phyloP scores from a whole-genome alignment of 2,797 vertebrate species.

The Holocentrus rufus region DNA sequence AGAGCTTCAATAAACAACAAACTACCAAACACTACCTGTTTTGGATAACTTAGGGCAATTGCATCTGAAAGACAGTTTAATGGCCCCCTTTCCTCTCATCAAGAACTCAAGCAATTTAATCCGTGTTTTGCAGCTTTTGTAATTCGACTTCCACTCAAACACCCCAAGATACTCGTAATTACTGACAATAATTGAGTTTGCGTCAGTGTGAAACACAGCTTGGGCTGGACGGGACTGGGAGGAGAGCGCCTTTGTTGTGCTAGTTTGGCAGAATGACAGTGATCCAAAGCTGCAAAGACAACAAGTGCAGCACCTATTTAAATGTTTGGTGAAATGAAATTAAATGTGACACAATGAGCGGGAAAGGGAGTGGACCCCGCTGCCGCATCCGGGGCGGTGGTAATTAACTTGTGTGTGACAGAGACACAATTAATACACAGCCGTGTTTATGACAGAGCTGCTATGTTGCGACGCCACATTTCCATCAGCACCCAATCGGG shows the following conservation, averaged over 20 bases:
- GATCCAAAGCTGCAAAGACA: conserved; percentile 80
- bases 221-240: conserved; percentile 55
- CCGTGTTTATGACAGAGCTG: conserved; percentile 69
- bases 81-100: conserved; percentile 86
- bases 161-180: conserved; percentile 82
- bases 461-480: conserved; percentile 27
- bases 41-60: conserved; percentile 73
- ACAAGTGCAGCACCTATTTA: conserved; percentile 74
- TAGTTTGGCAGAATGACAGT: conserved; percentile 77
- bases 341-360: conserved; percentile 76
- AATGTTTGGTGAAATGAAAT: conserved; percentile 79
- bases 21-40: conserved; percentile 29
- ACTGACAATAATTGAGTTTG: conserved; percentile 82
- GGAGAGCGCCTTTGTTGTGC: conserved; percentile 66
- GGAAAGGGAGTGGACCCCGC: conserved; percentile 67
- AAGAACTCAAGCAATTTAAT: conserved; percentile 83
- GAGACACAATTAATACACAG: conserved; percentile 69
- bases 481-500: conserved; percentile 27
- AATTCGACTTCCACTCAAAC: conserved; percentile 81
- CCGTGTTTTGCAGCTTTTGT: conserved; percentile 83
- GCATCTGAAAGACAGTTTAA: conserved; percentile 87
- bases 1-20: conserved; percentile 80
- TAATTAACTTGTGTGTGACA: conserved; percentile 76
- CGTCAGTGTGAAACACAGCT: conserved; percentile 67
- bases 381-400: conserved; percentile 50